phyloP scores from a whole-genome alignment of 2,113 vertebrate species.

The Saguinus imperator region DNA sequence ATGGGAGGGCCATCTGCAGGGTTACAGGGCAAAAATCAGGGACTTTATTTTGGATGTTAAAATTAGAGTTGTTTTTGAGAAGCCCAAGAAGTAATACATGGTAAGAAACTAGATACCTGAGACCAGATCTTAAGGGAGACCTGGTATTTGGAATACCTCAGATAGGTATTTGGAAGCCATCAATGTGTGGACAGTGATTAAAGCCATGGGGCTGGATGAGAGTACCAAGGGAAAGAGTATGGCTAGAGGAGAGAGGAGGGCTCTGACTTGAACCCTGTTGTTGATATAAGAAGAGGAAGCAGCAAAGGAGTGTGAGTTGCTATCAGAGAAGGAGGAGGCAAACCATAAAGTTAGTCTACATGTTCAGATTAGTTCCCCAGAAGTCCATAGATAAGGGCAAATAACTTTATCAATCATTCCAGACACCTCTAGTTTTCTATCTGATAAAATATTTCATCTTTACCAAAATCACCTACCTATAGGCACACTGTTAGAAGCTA shows the following conservation, averaged over 20 bases:
- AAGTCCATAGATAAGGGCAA: background rate
- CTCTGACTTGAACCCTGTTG: background rate
- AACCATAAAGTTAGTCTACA: background rate
- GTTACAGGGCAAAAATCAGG: background rate
- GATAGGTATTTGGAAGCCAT: background rate
- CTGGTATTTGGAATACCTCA: too few relatives aligned
- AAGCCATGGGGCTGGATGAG: background rate
- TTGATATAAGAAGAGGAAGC: background rate
- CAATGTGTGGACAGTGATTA: rapidly evolving
- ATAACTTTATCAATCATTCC: background rate
- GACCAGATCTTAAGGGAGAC: background rate
- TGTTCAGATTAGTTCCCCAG: background rate
- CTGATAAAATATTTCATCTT: background rate
- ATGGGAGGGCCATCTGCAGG: background rate
- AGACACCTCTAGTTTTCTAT: background rate
- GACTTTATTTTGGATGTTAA: background rate
- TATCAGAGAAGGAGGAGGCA: background rate
- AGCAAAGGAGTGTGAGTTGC: background rate
- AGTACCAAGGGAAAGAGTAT: background rate
- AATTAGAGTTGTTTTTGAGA: background rate
- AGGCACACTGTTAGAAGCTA: background rate
- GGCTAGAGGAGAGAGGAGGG: background rate
- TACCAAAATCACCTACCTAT: background rate
- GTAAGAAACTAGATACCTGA: background rate
- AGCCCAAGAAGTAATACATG: background rate